phyloP scores from a whole-genome alignment of 2,797 vertebrate species.

The Aldrovandia affinis region DNA sequence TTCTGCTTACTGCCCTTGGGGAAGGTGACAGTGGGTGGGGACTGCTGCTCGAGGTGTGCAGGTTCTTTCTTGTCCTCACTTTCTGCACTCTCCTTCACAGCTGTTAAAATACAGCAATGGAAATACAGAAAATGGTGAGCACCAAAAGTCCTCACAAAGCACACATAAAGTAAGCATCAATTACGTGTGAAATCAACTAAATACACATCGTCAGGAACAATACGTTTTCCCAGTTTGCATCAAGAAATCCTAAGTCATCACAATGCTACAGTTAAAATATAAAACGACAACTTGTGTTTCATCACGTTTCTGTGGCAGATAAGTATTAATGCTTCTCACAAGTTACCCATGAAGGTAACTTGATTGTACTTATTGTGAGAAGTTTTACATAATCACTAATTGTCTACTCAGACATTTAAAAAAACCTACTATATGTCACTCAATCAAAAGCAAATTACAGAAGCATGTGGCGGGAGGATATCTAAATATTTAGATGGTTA shows the following conservation, averaged over 20 bases:
- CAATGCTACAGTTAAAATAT: not conserved
- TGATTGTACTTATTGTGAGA: too few species aligned
- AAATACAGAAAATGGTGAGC: conserved; percentile 33
- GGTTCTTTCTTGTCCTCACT: conserved; percentile 57
- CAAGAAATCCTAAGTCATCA: not conserved
- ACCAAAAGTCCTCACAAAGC: not conserved
- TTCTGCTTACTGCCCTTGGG: conserved; percentile 36
- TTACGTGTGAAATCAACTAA: not conserved
- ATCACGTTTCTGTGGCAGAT: not conserved
- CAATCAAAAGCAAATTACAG: too few species aligned
- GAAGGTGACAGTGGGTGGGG: conserved; percentile 41
- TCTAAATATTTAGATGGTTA: too few species aligned
- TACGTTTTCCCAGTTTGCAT: not conserved
- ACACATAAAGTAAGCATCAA: too few species aligned
- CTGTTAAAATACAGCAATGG: conserved; percentile 66
- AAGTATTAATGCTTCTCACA: not conserved
- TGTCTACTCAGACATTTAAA: too few species aligned
- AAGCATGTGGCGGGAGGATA: too few species aligned
- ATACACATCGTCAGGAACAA: not conserved
- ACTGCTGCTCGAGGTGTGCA: conserved; percentile 52
- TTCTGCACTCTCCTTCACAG: conserved; percentile 48
- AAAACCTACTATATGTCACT: too few species aligned
- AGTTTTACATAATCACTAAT: too few species aligned
- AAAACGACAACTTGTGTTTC: not conserved
- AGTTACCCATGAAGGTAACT: not conserved